These are phyloP conservation scores for Luperina nickerlii DNA, from an alignment of 2,888 invertebrate genomes.

Conservation along the genomic window DNA sequence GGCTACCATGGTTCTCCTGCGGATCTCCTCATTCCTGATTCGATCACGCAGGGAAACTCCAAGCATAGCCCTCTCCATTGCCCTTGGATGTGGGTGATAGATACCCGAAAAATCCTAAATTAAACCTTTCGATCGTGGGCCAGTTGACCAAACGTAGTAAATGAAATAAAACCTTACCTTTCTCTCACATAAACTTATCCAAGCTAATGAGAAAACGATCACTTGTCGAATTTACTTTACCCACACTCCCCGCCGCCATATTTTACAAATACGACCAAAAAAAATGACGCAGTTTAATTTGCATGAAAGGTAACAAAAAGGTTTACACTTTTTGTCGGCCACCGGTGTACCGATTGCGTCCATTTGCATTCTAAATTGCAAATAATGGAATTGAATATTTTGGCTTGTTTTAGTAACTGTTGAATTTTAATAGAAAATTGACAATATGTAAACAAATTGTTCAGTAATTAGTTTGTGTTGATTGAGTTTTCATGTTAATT, in stretches of 20 bases:
- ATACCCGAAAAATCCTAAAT: neutral
- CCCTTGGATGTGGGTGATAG: too few species aligned
- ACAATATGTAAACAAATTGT: constrained; percentile 18
- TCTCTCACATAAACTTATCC: constrained; percentile 64
- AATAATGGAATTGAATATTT: constrained; percentile 60
- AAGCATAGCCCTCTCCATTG: too few species aligned
- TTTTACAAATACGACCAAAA: constrained; percentile 58
- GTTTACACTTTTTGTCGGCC: constrained; percentile 39
- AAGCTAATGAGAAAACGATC: constrained; percentile 70
- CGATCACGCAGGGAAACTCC: too few species aligned
- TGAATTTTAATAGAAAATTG: constrained; percentile 32
- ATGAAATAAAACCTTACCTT: neutral
- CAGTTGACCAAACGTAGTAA: neutral
- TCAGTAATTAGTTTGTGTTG: constrained; percentile 18
- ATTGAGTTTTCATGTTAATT: constrained; percentile 43
- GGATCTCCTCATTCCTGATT: too few species aligned
- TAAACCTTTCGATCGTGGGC: neutral
- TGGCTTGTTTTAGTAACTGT: constrained; percentile 20
- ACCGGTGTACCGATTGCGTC: constrained; percentile 48
- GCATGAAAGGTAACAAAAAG: constrained; percentile 64
- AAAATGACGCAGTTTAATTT: constrained; percentile 63
- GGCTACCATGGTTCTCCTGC: too few species aligned
- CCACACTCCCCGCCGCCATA: constrained; percentile 42
- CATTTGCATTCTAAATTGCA: constrained; percentile 70
- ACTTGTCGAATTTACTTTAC: constrained; percentile 69